phyloP scores from a whole-genome alignment of 2,888 invertebrate genomes.

The Ceramica pisi region DNA sequence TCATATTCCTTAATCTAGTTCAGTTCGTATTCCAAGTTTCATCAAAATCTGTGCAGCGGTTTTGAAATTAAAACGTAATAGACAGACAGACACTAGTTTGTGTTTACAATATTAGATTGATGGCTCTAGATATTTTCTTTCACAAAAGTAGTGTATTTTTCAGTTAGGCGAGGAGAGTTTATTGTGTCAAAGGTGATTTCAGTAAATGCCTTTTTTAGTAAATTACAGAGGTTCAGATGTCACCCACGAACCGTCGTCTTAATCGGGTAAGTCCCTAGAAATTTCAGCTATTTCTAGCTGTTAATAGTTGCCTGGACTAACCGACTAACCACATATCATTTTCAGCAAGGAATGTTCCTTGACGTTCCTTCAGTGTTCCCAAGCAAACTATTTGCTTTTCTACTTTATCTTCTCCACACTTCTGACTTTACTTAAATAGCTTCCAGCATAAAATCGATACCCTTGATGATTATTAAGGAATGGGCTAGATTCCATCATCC shows the following conservation, averaged over 20 bases:
- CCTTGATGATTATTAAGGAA: neutral
- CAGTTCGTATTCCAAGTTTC: neutral
- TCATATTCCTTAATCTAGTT: neutral
- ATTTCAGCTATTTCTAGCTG: neutral
- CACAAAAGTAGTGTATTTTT: neutral
- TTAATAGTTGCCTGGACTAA: neutral
- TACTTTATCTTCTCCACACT: neutral
- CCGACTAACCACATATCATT: conserved; percentile 5
- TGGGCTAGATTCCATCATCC: too few relatives aligned
- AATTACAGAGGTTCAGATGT: neutral
- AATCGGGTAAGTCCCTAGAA: neutral
- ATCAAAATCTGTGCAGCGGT: neutral
- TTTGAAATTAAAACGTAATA: neutral
- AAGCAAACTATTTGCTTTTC: conserved; percentile 19
- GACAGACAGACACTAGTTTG: neutral
- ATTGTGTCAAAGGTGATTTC: neutral
- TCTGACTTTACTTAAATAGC: neutral
- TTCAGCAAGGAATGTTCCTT: neutral
- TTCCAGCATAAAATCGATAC: conserved; percentile 10
- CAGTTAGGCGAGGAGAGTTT: neutral
- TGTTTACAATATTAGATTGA: neutral
- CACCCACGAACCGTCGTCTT: too few relatives aligned
- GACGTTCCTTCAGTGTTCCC: neutral
- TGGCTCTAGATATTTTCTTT: neutral
- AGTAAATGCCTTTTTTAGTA: neutral